Evolutionary conservation across 2,797 vertebrate species (phyloP), one percentile per base, ranked within the genome.

Genomic region (Otolemur crassicaudatus): DNA sequence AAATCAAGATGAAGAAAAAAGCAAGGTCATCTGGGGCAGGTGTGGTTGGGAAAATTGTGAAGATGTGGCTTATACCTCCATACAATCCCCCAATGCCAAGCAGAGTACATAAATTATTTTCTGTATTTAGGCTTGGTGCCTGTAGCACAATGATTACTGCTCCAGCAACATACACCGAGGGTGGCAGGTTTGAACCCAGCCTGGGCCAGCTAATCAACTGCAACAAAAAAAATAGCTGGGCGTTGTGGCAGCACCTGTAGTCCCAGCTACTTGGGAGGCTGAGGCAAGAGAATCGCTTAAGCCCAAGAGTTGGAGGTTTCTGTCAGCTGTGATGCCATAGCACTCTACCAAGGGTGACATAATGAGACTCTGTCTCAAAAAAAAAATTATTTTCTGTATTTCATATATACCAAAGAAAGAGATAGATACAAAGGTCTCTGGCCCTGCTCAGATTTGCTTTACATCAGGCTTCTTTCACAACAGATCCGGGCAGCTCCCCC

Each of bases 1-100:
- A 79, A 94, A 70, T 46, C 67, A 87, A 83, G 46, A 61, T 79
- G 63, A 65, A 75, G 40, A 34, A 73, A 91, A 84, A 63, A n/a
- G 5, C 27, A 76, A 93, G 61, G 37, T 56, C 31, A 76, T 63
- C 46, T 73, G 61, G 88, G 40, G 65, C 13, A 53, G 17, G 10
- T 22, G 2, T 85, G 13, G 17, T 90, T 90, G n/a, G 29, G 67
- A 9, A 95, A 75, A 69, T 85, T 60, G 37, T 31, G 65, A n/a
- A 0, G 0, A 84, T 46, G 3, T 31, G 58, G 70, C 16, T 80
- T 79, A 14, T 14, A 84, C 63, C 20, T 81, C 46, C 65, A 2
- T 61, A 40, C 40, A 67, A 92, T 7, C 34, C 43, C 69, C 73
- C 88, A 77, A 77, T 53, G 49, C 43, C 37, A 89, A 77, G 31